These are phyloP conservation scores for Octonoba sinensis DNA, from an alignment of 2,888 invertebrate genomes.

Conservation along the genomic window DNA sequence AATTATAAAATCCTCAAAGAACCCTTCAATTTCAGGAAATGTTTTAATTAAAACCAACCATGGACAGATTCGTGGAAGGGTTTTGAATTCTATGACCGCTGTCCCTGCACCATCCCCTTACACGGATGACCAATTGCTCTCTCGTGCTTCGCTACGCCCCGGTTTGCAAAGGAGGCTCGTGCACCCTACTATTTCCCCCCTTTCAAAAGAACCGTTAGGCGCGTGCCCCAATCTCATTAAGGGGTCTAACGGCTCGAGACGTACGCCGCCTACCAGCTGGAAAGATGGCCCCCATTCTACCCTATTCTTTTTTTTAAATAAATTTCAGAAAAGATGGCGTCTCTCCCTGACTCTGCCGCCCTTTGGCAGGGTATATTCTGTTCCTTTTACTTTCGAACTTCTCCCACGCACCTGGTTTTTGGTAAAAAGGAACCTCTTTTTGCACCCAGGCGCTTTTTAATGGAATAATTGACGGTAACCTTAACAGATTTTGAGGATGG, in stretches of 20 bases:
- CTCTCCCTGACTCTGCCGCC: neutral
- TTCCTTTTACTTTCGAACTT: constrained; percentile 3
- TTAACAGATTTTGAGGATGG: too few species aligned
- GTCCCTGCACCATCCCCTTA: too few species aligned
- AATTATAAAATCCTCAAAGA: too few species aligned
- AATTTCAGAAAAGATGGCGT: neutral
- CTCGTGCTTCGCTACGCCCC: constrained; percentile 1
- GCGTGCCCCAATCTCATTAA: constrained; percentile 38
- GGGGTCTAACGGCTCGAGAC: constrained; percentile 45
- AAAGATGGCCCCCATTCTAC: neutral
- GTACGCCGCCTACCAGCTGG: constrained; percentile 35
- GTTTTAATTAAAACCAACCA: too few species aligned
- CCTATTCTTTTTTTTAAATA: neutral
- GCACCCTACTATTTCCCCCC: neutral
- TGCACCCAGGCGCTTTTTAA: neutral
- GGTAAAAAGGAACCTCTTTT: constrained; percentile 4
- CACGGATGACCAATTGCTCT: neutral
- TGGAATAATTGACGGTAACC: too few species aligned
- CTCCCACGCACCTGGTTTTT: constrained; percentile 22
- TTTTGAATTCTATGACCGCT: too few species aligned
- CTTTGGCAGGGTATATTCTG: neutral
- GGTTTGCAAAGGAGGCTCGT: neutral
- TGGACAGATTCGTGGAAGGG: too few species aligned
- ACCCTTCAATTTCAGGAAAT: too few species aligned
- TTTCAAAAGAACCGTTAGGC: constrained; percentile 10